Evolutionary conservation across 53 echinoderm and acorn worm species (phyloP).

Genomic region (Antedon mediterranea): DNA sequence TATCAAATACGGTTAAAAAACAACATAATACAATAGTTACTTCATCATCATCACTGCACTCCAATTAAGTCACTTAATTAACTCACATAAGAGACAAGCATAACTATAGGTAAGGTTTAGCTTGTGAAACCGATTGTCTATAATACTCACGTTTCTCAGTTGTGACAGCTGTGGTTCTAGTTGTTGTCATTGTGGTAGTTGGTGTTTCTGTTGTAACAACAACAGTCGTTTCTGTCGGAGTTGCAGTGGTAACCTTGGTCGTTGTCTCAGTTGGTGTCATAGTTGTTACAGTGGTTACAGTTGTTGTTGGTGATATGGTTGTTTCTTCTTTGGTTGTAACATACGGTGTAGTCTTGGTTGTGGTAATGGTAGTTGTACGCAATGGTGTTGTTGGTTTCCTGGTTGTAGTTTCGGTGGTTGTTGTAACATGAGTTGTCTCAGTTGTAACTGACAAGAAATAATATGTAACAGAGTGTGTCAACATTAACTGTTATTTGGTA

Average conservation of each 20-base stretch:
- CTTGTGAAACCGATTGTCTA: too few species aligned
- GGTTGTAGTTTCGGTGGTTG: neutral
- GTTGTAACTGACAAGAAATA: neutral
- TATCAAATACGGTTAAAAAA: too few species aligned
- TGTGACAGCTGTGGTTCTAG: neutral
- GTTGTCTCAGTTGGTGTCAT: conserved; percentile 14
- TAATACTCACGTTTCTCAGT: neutral
- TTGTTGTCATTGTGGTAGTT: neutral
- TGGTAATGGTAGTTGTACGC: neutral
- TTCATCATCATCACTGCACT: too few species aligned
- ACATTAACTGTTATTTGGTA: too few species aligned
- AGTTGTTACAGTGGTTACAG: conserved; percentile 5
- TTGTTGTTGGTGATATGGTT: conserved; percentile 9
- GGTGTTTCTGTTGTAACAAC: neutral
- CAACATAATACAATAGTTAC: too few species aligned
- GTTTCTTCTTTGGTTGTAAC: neutral
- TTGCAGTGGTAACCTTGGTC: conserved; percentile 5
- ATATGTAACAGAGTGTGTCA: too few species aligned
- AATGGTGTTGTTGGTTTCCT: neutral
- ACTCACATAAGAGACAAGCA: too few species aligned
- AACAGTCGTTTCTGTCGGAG: neutral
- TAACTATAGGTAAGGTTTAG: too few species aligned
- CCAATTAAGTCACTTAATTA: too few species aligned
- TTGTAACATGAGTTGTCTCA: neutral
- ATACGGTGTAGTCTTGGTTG: neutral